Conservation (phyloP, 2,113 vertebrate genomes). For the Austrofundulus limnaeus region DNA sequence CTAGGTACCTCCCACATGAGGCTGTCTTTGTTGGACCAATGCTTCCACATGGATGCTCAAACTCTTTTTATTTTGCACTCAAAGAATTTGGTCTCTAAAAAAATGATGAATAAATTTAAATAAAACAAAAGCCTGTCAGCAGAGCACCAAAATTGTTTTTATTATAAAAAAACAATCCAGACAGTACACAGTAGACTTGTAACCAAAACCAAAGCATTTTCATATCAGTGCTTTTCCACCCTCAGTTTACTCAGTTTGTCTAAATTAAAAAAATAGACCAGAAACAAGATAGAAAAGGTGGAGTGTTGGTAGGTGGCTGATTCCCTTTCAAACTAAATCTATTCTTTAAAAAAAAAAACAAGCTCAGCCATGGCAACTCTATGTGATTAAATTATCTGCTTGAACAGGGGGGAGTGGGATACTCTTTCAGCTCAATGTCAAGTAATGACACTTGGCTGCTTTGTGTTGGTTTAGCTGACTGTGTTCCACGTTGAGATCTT, state of each 20-base stretch:
- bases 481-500: conserved; percentile 52
- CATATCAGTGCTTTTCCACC: conserved; percentile 52
- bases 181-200: conserved; percentile 72
- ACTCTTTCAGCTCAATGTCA: neutral
- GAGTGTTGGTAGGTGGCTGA: conserved; percentile 13
- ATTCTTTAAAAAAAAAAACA: too few relatives aligned
- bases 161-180: conserved; percentile 81
- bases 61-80: neutral
- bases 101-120: neutral
- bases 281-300: conserved; percentile 36
- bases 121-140: neutral
- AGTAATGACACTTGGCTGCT: too few relatives aligned
- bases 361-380: conserved; percentile 23
- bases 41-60: neutral
- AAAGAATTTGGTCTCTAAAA: neutral
- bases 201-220: conserved; percentile 56
- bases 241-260: conserved; percentile 52
- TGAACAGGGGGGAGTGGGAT: neutral
- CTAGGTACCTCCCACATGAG: neutral
- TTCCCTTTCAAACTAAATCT: conserved; percentile 39
- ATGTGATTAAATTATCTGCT: conserved; percentile 28
- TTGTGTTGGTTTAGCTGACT: conserved; percentile 24
- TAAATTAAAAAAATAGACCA: conserved; percentile 47
- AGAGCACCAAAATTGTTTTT: conserved; percentile 77
- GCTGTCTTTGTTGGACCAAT: neutral